Conservation (phyloP, 2,888 invertebrate species). For the Euspilapteryx auroguttella region DNA sequence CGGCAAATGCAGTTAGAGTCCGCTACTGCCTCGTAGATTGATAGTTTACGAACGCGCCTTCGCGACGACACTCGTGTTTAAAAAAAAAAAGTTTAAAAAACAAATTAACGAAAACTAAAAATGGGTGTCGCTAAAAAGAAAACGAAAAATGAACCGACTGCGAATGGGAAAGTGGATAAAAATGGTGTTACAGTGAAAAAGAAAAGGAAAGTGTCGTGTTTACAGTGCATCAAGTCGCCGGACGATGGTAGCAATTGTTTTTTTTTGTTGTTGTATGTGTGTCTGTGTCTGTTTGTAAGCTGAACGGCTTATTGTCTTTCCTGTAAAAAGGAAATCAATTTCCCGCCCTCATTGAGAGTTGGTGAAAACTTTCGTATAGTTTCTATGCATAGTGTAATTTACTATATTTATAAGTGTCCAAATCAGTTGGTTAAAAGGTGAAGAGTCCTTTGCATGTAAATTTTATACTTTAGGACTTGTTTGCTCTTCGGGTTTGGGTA, state of each 20-base stretch:
- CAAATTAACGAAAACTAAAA: constrained; percentile 25
- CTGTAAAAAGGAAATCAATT: too few relatives aligned
- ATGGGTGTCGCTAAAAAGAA: constrained; percentile 18
- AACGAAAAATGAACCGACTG: constrained; percentile 17
- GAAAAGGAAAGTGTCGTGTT: constrained; percentile 53
- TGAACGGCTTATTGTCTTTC: too few relatives aligned
- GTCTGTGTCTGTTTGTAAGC: too few relatives aligned
- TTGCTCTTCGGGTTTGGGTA: too few relatives aligned
- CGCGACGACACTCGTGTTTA: constrained; percentile 22
- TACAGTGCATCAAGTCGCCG: constrained; percentile 47
- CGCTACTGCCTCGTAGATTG: constrained; percentile 48
- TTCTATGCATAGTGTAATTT: too few relatives aligned
- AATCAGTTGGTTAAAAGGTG: too few relatives aligned
- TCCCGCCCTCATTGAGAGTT: too few relatives aligned
- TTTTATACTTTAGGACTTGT: too few relatives aligned
- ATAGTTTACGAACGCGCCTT: constrained; percentile 53
- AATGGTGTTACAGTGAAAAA: constrained; percentile 48
- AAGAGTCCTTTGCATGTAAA: too few relatives aligned
- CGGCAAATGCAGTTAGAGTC: constrained; percentile 50
- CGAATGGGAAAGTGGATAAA: constrained; percentile 19
- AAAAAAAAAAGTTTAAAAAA: constrained; percentile 9
- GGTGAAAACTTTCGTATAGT: too few relatives aligned
- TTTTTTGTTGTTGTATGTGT: constrained; percentile 3
- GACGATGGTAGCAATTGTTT: constrained; percentile 33
- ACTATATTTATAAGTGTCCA: too few relatives aligned